Evolutionary conservation across 2,888 invertebrate species (phyloP).

Genomic region (Pristionchus arcanus): DNA sequence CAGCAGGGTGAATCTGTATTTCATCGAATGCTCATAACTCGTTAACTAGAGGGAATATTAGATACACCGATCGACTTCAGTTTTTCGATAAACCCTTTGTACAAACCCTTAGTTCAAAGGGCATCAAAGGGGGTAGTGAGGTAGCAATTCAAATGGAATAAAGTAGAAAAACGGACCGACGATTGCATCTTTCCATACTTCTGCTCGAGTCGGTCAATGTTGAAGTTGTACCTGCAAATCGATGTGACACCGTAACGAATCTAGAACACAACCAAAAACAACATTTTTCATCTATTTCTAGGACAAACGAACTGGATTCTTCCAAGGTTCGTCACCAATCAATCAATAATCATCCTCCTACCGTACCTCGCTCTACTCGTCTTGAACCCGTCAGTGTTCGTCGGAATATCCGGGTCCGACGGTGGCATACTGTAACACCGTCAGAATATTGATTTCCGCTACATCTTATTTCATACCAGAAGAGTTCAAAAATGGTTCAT

Average conservation of each 20-base stretch:
- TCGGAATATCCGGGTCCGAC: not conserved
- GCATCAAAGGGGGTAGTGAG: too few relatives aligned
- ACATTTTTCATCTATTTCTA: too few relatives aligned
- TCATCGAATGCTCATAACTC: not conserved
- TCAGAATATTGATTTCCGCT: not conserved
- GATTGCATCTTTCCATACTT: not conserved
- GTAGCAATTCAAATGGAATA: too few relatives aligned
- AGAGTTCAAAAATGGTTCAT: not conserved
- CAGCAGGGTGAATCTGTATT: not conserved
- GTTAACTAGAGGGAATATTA: too few relatives aligned
- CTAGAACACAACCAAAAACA: too few relatives aligned
- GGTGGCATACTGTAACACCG: not conserved
- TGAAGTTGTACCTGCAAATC: conserved; percentile 48
- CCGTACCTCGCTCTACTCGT: conserved; percentile 21
- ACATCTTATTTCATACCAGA: too few relatives aligned
- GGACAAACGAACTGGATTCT: not conserved
- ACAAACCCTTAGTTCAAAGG: too few relatives aligned
- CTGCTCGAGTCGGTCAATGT: conserved; percentile 46
- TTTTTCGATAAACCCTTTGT: too few relatives aligned
- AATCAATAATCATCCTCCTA: not conserved
- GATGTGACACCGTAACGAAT: not conserved
- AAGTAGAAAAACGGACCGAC: conserved; percentile 28
- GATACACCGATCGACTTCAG: too few relatives aligned
- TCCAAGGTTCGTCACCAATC: not conserved
- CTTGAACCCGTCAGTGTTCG: conserved; percentile 25